Evolutionary conservation across 2,888 invertebrate genomes (phyloP).

Genomic region (Perizoma flavofasciatum): DNA sequence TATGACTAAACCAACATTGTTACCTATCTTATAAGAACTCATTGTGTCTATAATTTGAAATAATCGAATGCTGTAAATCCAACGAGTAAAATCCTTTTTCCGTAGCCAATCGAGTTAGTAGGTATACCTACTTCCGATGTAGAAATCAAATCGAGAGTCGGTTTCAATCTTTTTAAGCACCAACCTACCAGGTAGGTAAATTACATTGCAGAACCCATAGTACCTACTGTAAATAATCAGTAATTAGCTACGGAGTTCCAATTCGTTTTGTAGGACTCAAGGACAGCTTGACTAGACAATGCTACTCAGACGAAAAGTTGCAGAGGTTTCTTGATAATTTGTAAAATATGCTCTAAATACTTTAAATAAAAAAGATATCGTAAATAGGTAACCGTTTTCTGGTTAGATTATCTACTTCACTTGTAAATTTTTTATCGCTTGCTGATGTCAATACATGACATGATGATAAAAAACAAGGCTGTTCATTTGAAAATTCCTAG

Average conservation of each 20-base stretch:
- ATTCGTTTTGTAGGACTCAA: slow-evolving; percentile 20
- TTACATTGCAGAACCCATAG: slow-evolving; percentile 3
- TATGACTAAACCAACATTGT: too few relatives aligned
- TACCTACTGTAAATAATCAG: slow-evolving; percentile 19
- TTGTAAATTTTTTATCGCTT: too few relatives aligned
- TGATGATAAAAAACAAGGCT: too few relatives aligned
- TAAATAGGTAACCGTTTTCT: too few relatives aligned
- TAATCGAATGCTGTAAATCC: slow-evolving; percentile 10
- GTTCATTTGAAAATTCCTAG: slow-evolving; percentile 1
- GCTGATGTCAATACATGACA: too few relatives aligned
- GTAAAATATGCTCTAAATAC: too few relatives aligned
- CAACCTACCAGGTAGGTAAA: slow-evolving; percentile 2
- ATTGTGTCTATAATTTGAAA: too few relatives aligned
- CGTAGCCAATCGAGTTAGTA: slow-evolving; percentile 12
- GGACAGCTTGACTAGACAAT: slow-evolving; percentile 12
- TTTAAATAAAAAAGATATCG: too few relatives aligned
- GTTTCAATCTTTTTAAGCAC: slow-evolving; percentile 12
- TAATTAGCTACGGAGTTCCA: slow-evolving; percentile 20
- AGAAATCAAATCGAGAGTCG: slow-evolving; percentile 24
- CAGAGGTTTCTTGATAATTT: too few relatives aligned
- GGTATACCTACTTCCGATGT: slow-evolving; percentile 22
- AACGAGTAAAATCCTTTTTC: slow-evolving; percentile 17
- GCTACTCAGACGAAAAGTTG: too few relatives aligned
- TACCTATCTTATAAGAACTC: too few relatives aligned
- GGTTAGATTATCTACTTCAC: too few relatives aligned